A percentile compares a stretch with the other conserved stretches of the same genome.
phyloP scores from a whole-genome alignment of 2,888 invertebrate genomes.

The Epirrita christyi region DNA sequence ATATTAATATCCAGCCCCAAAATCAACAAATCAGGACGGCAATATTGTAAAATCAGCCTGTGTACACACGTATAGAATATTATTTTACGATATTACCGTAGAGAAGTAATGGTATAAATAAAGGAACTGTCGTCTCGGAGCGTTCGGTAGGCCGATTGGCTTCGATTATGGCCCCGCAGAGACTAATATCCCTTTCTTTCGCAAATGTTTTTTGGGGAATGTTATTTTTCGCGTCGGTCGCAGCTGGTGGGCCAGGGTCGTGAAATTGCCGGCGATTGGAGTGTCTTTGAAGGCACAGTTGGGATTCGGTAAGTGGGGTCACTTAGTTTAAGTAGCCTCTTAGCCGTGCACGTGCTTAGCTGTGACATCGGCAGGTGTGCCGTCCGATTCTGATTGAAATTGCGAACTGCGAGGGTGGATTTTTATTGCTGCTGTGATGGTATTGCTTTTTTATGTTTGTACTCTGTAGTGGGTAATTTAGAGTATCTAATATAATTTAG shows the following conservation, averaged over 20 bases:
- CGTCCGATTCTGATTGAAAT: slow-evolving; percentile 75
- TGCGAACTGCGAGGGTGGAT: slow-evolving; percentile 62
- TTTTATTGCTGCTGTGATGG: slow-evolving; percentile 60
- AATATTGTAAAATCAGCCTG: slow-evolving; percentile 59
- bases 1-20: slow-evolving; percentile 33
- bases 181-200: slow-evolving; percentile 83
- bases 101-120: slow-evolving; percentile 74
- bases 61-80: slow-evolving; percentile 65
- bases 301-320: slow-evolving; percentile 75
- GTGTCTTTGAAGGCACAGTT: slow-evolving; percentile 67
- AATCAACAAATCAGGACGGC: slow-evolving; percentile 44
- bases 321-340: slow-evolving; percentile 82
- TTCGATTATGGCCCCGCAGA: slow-evolving; percentile 83
- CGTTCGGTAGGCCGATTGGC: slow-evolving; percentile 79
- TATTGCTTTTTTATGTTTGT: slow-evolving; percentile 48
- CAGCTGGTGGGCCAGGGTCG: slow-evolving; percentile 75
- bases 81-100: slow-evolving; percentile 71
- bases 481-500: too few relatives aligned
- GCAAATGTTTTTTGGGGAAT: slow-evolving; percentile 78
- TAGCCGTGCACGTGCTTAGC: slow-evolving; percentile 72
- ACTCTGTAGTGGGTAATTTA: slow-evolving; percentile 19
- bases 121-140: slow-evolving; percentile 71
- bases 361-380: slow-evolving; percentile 74
- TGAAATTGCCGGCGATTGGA: slow-evolving; percentile 68
- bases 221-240: slow-evolving; percentile 81